A percentile compares a stretch with the other conserved stretches of the same genome.
Evolutionary conservation across 2,797 vertebrate species (phyloP).

Genomic region (Enteromius fasciolatus): DNA sequence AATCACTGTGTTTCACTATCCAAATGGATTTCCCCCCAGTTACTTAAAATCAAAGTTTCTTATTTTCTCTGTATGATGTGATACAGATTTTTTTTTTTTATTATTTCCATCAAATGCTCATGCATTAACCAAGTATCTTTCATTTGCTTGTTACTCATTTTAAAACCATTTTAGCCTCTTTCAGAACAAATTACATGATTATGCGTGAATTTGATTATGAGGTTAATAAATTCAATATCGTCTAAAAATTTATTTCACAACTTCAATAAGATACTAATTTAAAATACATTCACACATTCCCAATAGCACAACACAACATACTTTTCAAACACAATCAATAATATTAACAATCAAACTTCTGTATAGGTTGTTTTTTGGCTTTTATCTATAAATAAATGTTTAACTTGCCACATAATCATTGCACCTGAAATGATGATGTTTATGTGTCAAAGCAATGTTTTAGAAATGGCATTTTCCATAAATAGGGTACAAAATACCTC

Average conservation of each 20-base stretch:
- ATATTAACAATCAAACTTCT: constrained; percentile 13
- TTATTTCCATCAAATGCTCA: neutral
- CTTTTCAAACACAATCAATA: constrained; percentile 17
- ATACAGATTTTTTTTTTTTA: neutral
- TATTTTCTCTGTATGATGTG: neutral
- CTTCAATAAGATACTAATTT: neutral
- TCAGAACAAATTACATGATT: neutral
- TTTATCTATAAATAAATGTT: constrained; percentile 20
- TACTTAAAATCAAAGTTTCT: neutral
- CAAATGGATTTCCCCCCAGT: neutral
- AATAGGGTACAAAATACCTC: constrained; percentile 3
- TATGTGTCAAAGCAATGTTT: constrained; percentile 29
- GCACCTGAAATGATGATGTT: neutral
- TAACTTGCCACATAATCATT: constrained; percentile 13
- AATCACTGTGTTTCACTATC: neutral
- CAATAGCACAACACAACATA: neutral
- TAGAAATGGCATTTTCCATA: constrained; percentile 9
- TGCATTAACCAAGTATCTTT: neutral
- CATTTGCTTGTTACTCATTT: neutral
- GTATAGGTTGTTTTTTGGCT: constrained; percentile 8
- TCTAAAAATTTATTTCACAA: neutral
- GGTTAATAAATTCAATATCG: neutral
- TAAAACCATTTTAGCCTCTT: neutral
- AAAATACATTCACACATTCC: neutral
- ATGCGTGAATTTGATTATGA: neutral